phyloP scores from a whole-genome alignment of 2,888 invertebrate genomes.

The Blomia tropicalis region DNA sequence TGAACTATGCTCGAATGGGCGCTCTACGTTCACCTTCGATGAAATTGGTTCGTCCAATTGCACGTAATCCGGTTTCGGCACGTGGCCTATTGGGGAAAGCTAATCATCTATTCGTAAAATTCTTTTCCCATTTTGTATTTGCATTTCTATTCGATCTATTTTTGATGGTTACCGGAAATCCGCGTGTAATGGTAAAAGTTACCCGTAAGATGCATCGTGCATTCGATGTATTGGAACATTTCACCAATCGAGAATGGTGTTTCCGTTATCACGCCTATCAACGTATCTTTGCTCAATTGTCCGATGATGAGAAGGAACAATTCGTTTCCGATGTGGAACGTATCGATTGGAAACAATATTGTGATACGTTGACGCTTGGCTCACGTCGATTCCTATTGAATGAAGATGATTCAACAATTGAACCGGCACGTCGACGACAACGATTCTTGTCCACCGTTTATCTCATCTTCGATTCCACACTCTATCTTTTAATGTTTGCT shows the following conservation, averaged over 20 bases:
- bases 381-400: constrained; percentile 23
- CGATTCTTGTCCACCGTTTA: background rate
- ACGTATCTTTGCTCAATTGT: constrained; percentile 43
- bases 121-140: constrained; percentile 32
- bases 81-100: constrained; percentile 25
- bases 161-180: constrained; percentile 34
- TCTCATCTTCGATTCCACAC: background rate
- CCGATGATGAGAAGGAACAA: constrained; percentile 37
- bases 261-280: constrained; percentile 51
- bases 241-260: constrained; percentile 65
- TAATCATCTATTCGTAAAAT: constrained; percentile 33
- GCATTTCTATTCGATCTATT: constrained; percentile 36
- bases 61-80: constrained; percentile 6
- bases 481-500: background rate
- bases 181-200: constrained; percentile 52
- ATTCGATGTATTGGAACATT: constrained; percentile 63
- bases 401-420: constrained; percentile 24
- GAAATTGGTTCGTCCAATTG: constrained; percentile 20
- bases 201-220: constrained; percentile 62
- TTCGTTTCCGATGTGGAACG: constrained; percentile 38
- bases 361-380: constrained; percentile 14
- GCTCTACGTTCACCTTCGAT: constrained; percentile 34
- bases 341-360: constrained; percentile 47
- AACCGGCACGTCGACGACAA: background rate
- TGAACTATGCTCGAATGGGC: constrained; percentile 52